Percentiles rank a stretch among this genome's conserved stretches.
These are phyloP conservation scores for Pseudoatta argentina DNA, from an alignment of 1,140 invertebrate genomes.

Conservation along the genomic window DNA sequence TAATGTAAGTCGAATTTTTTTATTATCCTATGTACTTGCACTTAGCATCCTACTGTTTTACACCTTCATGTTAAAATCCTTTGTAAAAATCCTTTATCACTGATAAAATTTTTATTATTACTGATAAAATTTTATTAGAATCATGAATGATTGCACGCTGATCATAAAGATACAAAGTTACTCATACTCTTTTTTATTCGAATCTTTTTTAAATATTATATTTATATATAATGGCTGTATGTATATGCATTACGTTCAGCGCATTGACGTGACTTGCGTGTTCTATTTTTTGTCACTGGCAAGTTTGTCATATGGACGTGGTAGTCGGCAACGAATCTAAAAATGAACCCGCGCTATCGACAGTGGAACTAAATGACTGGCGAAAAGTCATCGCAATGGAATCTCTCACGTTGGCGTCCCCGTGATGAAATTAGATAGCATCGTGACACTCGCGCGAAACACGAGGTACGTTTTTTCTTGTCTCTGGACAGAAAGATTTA, in stretches of 20 bases:
- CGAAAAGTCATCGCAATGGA: slow-evolving; percentile 58
- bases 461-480: not conserved
- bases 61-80: not conserved
- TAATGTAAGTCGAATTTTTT: too few relatives aligned
- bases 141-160: not conserved
- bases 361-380: slow-evolving; percentile 52
- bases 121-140: too few relatives aligned
- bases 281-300: slow-evolving; percentile 58
- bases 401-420: slow-evolving; percentile 54
- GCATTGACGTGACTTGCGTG: slow-evolving; percentile 54
- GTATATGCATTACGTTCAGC: slow-evolving; percentile 24
- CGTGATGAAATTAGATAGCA: slow-evolving; percentile 46
- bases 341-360: slow-evolving; percentile 56
- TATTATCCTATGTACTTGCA: too few relatives aligned
- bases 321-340: slow-evolving; percentile 60
- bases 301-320: slow-evolving; percentile 44
- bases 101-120: too few relatives aligned
- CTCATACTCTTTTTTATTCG: slow-evolving; percentile 10
- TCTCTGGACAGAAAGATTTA: not conserved
- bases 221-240: slow-evolving; percentile 13
- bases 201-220: slow-evolving; percentile 44
- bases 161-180: slow-evolving; percentile 5
- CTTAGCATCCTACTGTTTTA: too few relatives aligned
- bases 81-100: not conserved
- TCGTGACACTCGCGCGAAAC: not conserved